Base-by-base conservation (phyloP, 1,140 invertebrate genomes). In the Choristoneura fumiferana region DNA sequence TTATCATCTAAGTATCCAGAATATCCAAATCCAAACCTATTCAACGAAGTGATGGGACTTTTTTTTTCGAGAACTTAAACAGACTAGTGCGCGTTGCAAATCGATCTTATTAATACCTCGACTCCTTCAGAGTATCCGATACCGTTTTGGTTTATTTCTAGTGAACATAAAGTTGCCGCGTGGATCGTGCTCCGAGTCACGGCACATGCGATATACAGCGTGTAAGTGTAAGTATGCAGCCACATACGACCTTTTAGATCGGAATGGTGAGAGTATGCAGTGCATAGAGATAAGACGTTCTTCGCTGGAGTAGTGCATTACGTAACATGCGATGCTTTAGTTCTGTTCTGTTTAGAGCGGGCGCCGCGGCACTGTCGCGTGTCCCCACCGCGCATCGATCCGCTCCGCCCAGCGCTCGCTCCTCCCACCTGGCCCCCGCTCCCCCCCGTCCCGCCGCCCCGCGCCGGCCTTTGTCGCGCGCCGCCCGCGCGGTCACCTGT, bases 401-500 rank as follows among this genome's bases (percentile, higher is more conserved):
- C 81, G 81, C 82, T 81, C 84, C 84, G 82, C 84, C 81, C 84
- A 82, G 80, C 81, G 63, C 71, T 72, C 67, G 81, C 84, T 84
- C 81, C 81, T 81, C 81, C 84, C 81, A 84, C 71, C 75, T 69
- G 62, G 62, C 62, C 63, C 69, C 65, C 60, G 58, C 57, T 13
- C 54, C 54, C 62, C 63, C 59, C n/a, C n/a, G n/a, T n/a, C n/a
- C n/a, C 59, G 35, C 59, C 57, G 59, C 60, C 62, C 65, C 61
- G 22, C 65, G 71, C 67, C 63, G 74, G 72, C 74, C 78, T 76
- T 77, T 85, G 78, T 86, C 79, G 76, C 81, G 71, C 73, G 72
- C 78, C 81, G 78, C 81, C 76, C 83, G 78, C 81, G 71, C 84
- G 84, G 82, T 87, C 84, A 87, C 84, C 84, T 87, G 84, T 87